Base-by-base conservation (phyloP, 2,113 vertebrate genomes). In the Mohoua ochrocephala region DNA sequence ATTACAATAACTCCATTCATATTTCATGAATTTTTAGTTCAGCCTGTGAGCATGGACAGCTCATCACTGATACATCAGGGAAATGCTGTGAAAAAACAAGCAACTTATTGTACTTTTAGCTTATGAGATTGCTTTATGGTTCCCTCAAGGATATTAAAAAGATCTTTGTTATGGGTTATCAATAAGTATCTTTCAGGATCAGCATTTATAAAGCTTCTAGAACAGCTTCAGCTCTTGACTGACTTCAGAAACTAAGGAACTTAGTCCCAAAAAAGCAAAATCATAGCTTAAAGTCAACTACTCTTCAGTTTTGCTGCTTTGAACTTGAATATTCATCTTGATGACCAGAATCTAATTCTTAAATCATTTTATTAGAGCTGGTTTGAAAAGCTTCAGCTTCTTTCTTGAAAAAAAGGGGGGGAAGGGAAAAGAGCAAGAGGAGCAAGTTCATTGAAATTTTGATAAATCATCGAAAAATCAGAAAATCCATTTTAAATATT, bases 141-240 rank as follows among this genome's bases (percentile, higher is more conserved):
- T 91, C 77, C 47, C 81, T 87, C 57, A 76, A 93, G 84, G 91
- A 95, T 96, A 96, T 89, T 92, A 96, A 94, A 95, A 77, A 87
- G 24, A 91, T 84, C 77, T 91, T 57, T 50, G 84, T 81, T 53
- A 49, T 47, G 56, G 56, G 81, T 91, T 95, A 93, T 93, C 96
- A 89, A 64, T 92, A 92, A 92, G 20, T 33, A 95, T 89, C 93
- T 85, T 94, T 84, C 65, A 89, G 53, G 49, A 84, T 84, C 95
- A 85, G 91, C 60, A 75, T 87, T 95, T 94, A 57, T 64, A 79
- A 93, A 87, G 65, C 74, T 91, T 84, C 87, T 56, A 57, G 61
- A 84, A 91, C 2, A 20, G 63, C 61, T 75, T 92, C 77, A 82
- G 73, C 78, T 75, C 56, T 87, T 81, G 50, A 69, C 39, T 59